These are phyloP conservation scores for Myopa testacea DNA, from an alignment of 2,888 invertebrate genomes.

Conservation along the genomic window DNA sequence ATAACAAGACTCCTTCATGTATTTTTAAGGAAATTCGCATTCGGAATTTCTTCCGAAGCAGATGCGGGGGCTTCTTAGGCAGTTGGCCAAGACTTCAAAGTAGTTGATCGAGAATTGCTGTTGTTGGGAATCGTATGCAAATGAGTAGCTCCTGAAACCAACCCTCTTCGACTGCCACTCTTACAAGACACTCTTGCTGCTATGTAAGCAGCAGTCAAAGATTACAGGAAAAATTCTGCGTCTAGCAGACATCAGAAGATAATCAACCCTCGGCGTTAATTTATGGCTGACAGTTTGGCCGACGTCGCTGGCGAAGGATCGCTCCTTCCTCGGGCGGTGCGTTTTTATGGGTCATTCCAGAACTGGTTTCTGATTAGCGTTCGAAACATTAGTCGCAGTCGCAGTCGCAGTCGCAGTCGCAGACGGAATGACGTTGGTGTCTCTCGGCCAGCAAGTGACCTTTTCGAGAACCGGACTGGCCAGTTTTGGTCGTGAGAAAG, in stretches of 20 bases:
- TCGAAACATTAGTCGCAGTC: too few relatives aligned
- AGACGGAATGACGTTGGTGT: conserved; percentile 39
- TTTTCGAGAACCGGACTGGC: conserved; percentile 63
- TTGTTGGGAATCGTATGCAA: not conserved
- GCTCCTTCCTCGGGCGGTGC: not conserved
- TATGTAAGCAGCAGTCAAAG: not conserved
- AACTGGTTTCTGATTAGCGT: conserved; percentile 38
- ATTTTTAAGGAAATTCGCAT: too few relatives aligned
- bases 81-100: too few relatives aligned
- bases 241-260: not conserved
- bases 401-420: not conserved
- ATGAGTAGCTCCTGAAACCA: not conserved
- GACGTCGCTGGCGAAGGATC: not conserved
- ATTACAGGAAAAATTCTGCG: not conserved
- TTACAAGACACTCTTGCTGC: not conserved
- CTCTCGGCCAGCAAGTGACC: conserved; percentile 50
- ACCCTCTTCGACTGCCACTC: not conserved
- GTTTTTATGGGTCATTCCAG: conserved; percentile 41
- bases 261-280: conserved; percentile 22
- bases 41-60: too few relatives aligned
- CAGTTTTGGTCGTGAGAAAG: conserved; percentile 61
- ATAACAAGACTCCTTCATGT: too few relatives aligned
- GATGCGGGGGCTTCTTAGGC: too few relatives aligned
- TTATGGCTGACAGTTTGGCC: not conserved
- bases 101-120: too few relatives aligned